phyloP scores from a whole-genome alignment of 2,113 vertebrate species.

The Chauna torquata region DNA sequence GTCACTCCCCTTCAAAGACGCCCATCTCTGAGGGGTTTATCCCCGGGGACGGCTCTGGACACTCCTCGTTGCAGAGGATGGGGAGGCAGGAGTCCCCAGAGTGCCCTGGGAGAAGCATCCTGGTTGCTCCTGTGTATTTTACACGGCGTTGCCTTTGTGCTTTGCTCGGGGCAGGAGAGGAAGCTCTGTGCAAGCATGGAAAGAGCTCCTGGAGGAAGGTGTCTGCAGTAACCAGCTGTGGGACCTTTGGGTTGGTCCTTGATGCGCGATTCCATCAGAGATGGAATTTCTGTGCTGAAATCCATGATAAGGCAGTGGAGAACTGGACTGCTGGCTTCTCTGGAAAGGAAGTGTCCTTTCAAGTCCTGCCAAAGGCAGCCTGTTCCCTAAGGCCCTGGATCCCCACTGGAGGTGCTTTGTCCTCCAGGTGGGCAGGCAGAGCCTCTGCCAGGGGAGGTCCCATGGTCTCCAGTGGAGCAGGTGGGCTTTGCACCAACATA shows the following conservation, averaged over 20 bases:
- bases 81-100: not conserved
- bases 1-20: conserved; percentile 17
- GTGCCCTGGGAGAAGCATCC: not conserved
- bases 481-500: not conserved
- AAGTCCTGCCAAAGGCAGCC: not conserved
- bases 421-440: not conserved
- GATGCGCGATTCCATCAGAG: not conserved
- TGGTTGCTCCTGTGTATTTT: not conserved
- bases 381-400: not conserved
- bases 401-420: not conserved
- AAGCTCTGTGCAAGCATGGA: not conserved
- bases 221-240: not conserved
- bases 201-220: not conserved
- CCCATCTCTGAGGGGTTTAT: not conserved
- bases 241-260: not conserved
- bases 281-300: not conserved
- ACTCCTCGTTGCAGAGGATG: not conserved
- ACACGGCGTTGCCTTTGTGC: not conserved
- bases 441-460: not conserved
- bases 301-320: not conserved
- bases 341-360: not conserved
- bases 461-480: not conserved
- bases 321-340: not conserved
- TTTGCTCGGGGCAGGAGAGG: not conserved
- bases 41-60: not conserved